Base-by-base conservation (phyloP, 1,140 invertebrate genomes). In the Coelopa frigida region DNA sequence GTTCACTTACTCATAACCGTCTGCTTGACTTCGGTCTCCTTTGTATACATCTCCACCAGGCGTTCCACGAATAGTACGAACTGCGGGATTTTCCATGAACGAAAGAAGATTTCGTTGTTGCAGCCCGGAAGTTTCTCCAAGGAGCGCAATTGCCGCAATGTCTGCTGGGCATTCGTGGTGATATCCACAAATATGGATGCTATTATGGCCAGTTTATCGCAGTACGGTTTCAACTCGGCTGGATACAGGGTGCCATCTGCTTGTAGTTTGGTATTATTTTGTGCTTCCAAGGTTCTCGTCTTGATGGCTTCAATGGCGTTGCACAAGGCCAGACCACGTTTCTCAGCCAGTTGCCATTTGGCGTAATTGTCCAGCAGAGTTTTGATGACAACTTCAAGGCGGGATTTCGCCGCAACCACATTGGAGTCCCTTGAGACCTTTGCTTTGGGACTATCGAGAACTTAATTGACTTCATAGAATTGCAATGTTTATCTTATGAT, bases 301-400 rank as follows among this genome's bases (percentile, higher is more conserved):
- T 68, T 68, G 29, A 54, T 53, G 2, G 53, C 52, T 29, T 68
- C 64, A 4, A 68, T 68, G 6, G 53, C 32, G 42, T 53, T 59
- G 33, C 65, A 68, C 5, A 68, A 33, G 0, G 54, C 11, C 0
- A 52, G 41, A 7, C 65, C 65, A 2, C 61, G 54, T 27, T 65
- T 55, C 17, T 68, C 61, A 4, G 65, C 59, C 7, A 61, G 14
- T 8, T 58, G 50, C 65, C 65, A 68, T 43, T 68, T 68, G 18
- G 48, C 38, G 22, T 56, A 62, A 35, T 68, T 59, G 17, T 47
- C 52, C 29, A 57, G 51, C 0, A 65, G 33, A 15, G 54, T 53
- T 5, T 59, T 52, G 0, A 57, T 40, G 12, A 65, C 37, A 6
- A 14, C 12, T n/a, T 49, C 44, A 10, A 54, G 24, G 10, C 50